Base-by-base conservation (phyloP, 2,888 invertebrate species). In the Phyllotreta striolata region DNA sequence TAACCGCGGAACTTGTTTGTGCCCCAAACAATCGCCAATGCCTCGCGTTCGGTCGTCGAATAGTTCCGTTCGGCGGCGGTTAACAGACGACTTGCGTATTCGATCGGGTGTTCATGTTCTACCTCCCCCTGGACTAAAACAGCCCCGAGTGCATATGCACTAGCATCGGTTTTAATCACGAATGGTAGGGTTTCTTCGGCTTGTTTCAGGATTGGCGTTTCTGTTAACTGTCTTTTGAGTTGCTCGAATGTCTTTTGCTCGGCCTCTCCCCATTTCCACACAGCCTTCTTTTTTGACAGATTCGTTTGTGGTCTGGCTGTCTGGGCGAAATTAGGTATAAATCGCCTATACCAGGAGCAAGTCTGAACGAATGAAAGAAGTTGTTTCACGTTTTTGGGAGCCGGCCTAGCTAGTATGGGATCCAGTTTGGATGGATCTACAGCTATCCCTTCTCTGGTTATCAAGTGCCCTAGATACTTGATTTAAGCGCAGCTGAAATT, bases 1-100 rank as follows among this genome's bases (percentile, higher is more conserved):
- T 80, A 83, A 0, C 76, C 77, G 24, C 79, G 37, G 39, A 81
- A 83, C 60, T 80, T 80, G 24, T 73, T 55, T 0, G 80, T 65
- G 4, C 79, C 78, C 73, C 72, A 80, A 6, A 73, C 64, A 2
- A 73, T 51, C 0, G 72, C 71, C 7, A 72, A 14, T 12, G 66
- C 70, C 63, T 73, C 71, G n/a, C 71, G 52, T 55, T 73, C 69
- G 1, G 67, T 70, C 0, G 70, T 71, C 5, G 41, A 52, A 51
- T 72, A 72, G 51, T 72, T 72, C 8, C 62, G 13, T 61, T 74
- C 73, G 8, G 63, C 37, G 12, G 34, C 3, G n/a, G 44, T 47
- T 6, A 58, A 6, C 6, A 38, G n/a, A n/a, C n/a, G n/a, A n/a
- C n/a, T n/a, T n/a, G n/a, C n/a, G n/a, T n/a, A n/a, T n/a, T n/a